A percentile compares a stretch with the other conserved stretches of the same genome.
phyloP scores from a whole-genome alignment of 2,113 vertebrate species.

The Genyomyrus donnyi region DNA sequence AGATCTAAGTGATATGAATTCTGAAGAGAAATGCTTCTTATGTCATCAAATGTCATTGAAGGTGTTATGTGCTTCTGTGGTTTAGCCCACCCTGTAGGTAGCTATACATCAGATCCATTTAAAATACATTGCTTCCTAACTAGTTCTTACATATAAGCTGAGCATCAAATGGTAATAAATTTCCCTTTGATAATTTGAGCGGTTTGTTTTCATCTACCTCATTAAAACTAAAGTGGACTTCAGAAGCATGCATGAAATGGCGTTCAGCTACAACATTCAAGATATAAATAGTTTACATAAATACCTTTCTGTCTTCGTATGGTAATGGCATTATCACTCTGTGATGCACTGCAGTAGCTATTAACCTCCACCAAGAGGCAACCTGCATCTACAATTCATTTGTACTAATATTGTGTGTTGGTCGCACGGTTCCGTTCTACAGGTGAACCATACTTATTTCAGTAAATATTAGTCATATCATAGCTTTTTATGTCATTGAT shows the following conservation, averaged over 20 bases:
- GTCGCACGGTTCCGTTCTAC: background rate
- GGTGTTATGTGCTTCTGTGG: background rate
- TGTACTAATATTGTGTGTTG: constrained; percentile 1
- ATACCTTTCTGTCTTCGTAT: constrained; percentile 16
- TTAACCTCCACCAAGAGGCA: constrained; percentile 49
- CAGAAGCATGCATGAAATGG: background rate
- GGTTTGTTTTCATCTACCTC: constrained; percentile 13
- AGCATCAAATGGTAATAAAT: background rate
- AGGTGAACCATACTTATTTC: background rate
- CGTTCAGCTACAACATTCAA: constrained; percentile 5
- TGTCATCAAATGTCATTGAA: background rate
- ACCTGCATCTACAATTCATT: constrained; percentile 21
- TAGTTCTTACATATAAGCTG: background rate
- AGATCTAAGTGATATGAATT: background rate
- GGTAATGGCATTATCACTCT: background rate
- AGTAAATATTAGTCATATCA: background rate
- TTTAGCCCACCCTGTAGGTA: background rate
- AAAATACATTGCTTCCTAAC: background rate
- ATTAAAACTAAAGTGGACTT: background rate
- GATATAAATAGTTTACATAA: constrained; percentile 35
- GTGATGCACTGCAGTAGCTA: constrained; percentile 31
- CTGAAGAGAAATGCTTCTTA: background rate
- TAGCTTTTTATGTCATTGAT: background rate
- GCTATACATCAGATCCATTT: background rate
- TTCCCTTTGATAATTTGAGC: background rate